Evolutionary conservation across 2,113 vertebrate species (phyloP), one percentile per base, ranked within the genome.

Genomic region (Aplodontia rufa): DNA sequence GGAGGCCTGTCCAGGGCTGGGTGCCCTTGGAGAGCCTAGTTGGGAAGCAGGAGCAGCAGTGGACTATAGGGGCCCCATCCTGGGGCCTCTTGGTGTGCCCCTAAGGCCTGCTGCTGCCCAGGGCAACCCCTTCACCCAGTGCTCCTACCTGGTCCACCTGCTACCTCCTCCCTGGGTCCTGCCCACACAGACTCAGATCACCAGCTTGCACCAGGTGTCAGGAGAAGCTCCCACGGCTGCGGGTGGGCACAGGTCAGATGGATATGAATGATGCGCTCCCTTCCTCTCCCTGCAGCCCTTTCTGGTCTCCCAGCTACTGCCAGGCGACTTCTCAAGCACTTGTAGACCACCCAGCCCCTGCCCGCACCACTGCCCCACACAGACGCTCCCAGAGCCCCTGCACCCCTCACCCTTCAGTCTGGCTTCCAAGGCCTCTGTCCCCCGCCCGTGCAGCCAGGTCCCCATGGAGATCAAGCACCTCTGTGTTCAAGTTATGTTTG

Each of bases 41-140:
- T 28, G 14, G n/a, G 30, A 76, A 51, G 35, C 19, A 24, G 16
- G n/a, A 17, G 24, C 83, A 51, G 37, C 24, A 55, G 24, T 51
- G 11, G 10, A 42, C 64, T 32, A 45, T 37, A 58, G 0, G 0
- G n/a, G 45, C 30, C 60, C 40, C 40, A 51, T 22, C 49, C 16
- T n/a, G 58, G 49, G 35, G 5, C 37, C 35, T 51, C 28, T n/a
- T n/a, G 16, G 42, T 17, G 13, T 30, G 22, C 19, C 32, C 19
- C 49, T 4, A 47, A 40, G n/a, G 79, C 17, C 58, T 49, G 60
- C 49, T 0, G 0, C 60, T 40, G 79, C 8, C 49, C 49, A 68
- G 40, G 49, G 8, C 1, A 0, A 42, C 2, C 24, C 14, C 49
- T 3, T 74, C 10, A 58, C n/a, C n/a, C 30, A 30, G 10, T 2